Conservation (phyloP, 2,888 invertebrate species). For the Cryptocephalus primarius region DNA sequence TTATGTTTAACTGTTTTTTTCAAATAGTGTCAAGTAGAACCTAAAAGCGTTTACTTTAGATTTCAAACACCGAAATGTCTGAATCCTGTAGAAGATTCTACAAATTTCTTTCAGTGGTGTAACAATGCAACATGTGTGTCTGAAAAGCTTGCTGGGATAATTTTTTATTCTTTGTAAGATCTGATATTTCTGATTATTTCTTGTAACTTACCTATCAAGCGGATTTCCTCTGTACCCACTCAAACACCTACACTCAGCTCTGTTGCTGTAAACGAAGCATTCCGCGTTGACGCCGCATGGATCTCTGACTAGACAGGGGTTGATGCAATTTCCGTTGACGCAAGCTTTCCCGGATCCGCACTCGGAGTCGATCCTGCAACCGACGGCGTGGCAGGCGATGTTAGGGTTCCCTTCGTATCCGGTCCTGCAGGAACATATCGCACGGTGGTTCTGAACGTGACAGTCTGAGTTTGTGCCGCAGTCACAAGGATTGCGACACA, state of each 20-base stretch:
- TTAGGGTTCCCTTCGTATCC: slow-evolving; percentile 84
- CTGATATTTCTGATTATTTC: too few relatives aligned
- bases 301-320: slow-evolving; percentile 71
- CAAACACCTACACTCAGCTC: slow-evolving; percentile 68
- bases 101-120: too few relatives aligned
- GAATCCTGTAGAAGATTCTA: too few relatives aligned
- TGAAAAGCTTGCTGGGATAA: too few relatives aligned
- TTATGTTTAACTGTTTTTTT: too few relatives aligned
- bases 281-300: slow-evolving; percentile 76
- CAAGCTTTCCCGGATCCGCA: slow-evolving; percentile 77
- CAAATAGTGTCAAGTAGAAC: too few relatives aligned
- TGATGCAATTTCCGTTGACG: slow-evolving; percentile 73
- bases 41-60: too few relatives aligned
- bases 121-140: too few relatives aligned
- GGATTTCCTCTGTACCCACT: slow-evolving; percentile 75
- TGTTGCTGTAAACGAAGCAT: slow-evolving; percentile 62
- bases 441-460: slow-evolving; percentile 70
- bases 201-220: slow-evolving; percentile 42
- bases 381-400: slow-evolving; percentile 65
- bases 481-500: slow-evolving; percentile 79
- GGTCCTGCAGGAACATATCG: slow-evolving; percentile 74
- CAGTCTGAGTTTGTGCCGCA: slow-evolving; percentile 80
- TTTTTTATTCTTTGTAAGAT: too few relatives aligned
- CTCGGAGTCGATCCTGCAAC: slow-evolving; percentile 73
- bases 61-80: too few relatives aligned